These are phyloP conservation scores for Harmothoe impar DNA, from an alignment of 2,888 invertebrate genomes.

Conservation along the genomic window DNA sequence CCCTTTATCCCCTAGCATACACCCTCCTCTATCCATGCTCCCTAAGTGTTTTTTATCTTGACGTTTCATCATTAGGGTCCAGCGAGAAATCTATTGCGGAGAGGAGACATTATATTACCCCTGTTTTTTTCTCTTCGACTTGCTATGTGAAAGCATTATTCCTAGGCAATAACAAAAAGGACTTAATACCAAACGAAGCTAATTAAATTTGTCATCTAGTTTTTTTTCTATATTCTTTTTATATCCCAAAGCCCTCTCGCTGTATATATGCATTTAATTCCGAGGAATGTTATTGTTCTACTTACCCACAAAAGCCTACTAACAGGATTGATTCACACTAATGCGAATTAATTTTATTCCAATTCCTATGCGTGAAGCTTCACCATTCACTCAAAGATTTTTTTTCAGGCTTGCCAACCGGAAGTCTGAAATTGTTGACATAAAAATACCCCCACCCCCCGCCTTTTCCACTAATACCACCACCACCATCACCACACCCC, in stretches of 20 bases:
- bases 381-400: constrained; percentile 9
- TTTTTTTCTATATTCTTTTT: constrained; percentile 1
- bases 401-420: background rate
- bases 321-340: constrained; percentile 21
- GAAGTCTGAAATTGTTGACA: background rate
- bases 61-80: constrained; percentile 57
- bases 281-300: constrained; percentile 36
- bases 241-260: background rate
- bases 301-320: constrained; percentile 50
- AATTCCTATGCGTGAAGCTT: background rate
- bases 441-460: background rate
- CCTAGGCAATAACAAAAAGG: constrained; percentile 54
- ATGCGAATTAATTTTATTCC: constrained; percentile 33
- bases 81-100: constrained; percentile 56
- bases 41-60: background rate
- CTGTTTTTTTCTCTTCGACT: background rate
- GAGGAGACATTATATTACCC: constrained; percentile 61
- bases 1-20: no score
- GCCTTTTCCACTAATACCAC: background rate
- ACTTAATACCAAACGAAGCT: constrained; percentile 61
- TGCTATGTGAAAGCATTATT: constrained; percentile 56
- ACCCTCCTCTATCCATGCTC: background rate
- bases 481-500: no score
- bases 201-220: constrained; percentile 58
- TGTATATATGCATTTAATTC: constrained; percentile 60